Evolutionary conservation across 2,797 vertebrate genomes (phyloP).

Genomic region (Podarcis lilfordi): DNA sequence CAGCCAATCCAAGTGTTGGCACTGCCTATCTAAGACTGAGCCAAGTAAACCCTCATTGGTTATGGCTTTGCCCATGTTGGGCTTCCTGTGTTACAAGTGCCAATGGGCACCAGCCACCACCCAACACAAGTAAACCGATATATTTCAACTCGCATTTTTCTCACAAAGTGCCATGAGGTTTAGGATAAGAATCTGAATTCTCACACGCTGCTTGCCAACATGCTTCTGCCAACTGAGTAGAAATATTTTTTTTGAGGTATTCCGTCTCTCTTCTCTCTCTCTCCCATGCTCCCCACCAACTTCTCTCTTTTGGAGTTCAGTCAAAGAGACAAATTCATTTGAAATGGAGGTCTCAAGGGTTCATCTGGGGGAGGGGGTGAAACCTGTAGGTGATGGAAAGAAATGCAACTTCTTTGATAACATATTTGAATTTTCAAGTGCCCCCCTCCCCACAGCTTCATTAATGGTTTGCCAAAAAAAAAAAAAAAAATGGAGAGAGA

Average conservation of each 20-base stretch:
- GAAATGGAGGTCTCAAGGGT: not conserved
- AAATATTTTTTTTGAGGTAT: not conserved
- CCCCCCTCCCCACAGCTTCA: rapidly evolving
- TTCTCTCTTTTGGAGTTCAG: not conserved
- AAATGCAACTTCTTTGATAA: not conserved
- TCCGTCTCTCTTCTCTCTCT: not conserved
- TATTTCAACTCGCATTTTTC: not conserved
- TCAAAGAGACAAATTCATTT: not conserved
- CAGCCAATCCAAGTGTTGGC: no score
- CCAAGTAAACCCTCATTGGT: no score
- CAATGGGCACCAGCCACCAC: no score
- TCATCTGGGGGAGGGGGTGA: not conserved
- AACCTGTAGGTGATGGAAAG: not conserved
- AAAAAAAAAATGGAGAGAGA: not conserved
- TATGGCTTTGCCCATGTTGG: no score
- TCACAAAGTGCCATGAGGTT: rapidly evolving
- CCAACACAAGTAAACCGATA: not conserved
- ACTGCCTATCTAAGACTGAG: no score
- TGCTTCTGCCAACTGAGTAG: not conserved
- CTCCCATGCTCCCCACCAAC: not conserved
- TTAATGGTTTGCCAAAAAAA: not conserved
- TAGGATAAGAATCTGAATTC: rapidly evolving
- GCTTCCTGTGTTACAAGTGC: no score
- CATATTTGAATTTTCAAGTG: constrained; percentile 7
- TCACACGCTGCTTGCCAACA: not conserved